A percentile compares a stretch with the other conserved stretches of the same genome.
These are phyloP conservation scores for Pelochelys cantorii DNA, from an alignment of 2,797 vertebrate genomes.

Conservation along the genomic window DNA sequence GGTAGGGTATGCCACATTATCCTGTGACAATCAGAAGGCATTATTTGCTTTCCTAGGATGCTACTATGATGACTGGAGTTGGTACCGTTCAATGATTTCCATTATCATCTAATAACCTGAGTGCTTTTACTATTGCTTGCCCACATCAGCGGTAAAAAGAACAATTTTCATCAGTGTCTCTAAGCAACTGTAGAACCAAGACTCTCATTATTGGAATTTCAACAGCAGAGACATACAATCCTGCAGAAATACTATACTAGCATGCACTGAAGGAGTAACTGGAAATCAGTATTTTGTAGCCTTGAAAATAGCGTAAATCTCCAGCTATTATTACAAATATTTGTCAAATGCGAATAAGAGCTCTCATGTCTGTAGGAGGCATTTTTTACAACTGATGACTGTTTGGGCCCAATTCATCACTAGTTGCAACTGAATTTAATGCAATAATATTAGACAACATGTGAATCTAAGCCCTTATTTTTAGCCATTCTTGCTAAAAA, in stretches of 20 bases:
- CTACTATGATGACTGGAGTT: neutral
- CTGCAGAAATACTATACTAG: neutral
- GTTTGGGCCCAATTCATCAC: neutral
- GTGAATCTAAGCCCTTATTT: neutral
- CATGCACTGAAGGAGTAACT: neutral
- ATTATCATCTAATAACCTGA: neutral
- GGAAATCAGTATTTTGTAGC: neutral
- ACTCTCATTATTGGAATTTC: neutral
- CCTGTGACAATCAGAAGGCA: neutral
- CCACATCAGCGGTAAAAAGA: neutral
- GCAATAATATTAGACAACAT: neutral
- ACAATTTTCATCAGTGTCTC: neutral
- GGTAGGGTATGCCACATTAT: neutral
- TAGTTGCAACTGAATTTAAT: neutral
- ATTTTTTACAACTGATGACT: neutral
- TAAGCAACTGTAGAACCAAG: neutral
- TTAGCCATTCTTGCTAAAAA: neutral
- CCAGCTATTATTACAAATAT: neutral
- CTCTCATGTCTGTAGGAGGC: rapidly evolving
- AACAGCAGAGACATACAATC: neutral
- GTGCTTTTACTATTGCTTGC: neutral
- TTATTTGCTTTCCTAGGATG: neutral
- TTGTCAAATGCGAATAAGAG: neutral
- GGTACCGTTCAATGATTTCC: neutral
- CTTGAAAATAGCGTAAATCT: neutral